Conservation (phyloP, 2,797 vertebrate genomes). For the Etheostoma nigrum region DNA sequence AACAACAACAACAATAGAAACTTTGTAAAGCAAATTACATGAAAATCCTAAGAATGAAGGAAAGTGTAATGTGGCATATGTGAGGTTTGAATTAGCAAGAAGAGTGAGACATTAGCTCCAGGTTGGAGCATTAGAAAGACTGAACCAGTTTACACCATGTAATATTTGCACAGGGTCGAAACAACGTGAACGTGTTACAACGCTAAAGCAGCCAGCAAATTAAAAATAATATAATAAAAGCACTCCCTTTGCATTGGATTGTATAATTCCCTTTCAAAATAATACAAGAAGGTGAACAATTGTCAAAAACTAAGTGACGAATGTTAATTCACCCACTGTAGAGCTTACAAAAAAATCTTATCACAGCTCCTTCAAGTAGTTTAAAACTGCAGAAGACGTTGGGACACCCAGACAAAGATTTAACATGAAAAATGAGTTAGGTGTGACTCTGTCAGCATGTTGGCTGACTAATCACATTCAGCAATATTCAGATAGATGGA, state of each 20-base stretch:
- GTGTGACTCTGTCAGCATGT: background rate
- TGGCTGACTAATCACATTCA: constrained; percentile 22
- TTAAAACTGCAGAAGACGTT: constrained; percentile 73
- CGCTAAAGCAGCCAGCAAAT: constrained; percentile 72
- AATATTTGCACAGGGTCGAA: constrained; percentile 59
- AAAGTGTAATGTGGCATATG: constrained; percentile 56
- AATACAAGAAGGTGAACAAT: constrained; percentile 64
- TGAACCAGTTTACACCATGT: constrained; percentile 34
- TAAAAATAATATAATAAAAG: constrained; percentile 39
- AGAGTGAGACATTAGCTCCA: constrained; percentile 37
- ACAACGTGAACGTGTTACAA: constrained; percentile 48
- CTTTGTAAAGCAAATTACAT: constrained; percentile 56
- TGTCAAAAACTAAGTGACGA: constrained; percentile 66
- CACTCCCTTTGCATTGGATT: constrained; percentile 81
- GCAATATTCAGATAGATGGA: constrained; percentile 7
- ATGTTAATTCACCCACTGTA: constrained; percentile 68
- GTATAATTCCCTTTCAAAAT: constrained; percentile 82
- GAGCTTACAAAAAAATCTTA: constrained; percentile 72
- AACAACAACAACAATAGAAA: constrained; percentile 54
- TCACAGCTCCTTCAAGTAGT: constrained; percentile 85
- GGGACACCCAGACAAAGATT: constrained; percentile 41
- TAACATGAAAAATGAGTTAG: constrained; percentile 32
- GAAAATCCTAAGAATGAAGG: constrained; percentile 34
- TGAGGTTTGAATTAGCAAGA: constrained; percentile 60
- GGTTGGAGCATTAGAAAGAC: constrained; percentile 34